Percentiles rank a stretch among this genome's conserved stretches.
These are phyloP conservation scores for Choloepus didactylus DNA, from an alignment of 2,797 vertebrate genomes.

Conservation along the genomic window DNA sequence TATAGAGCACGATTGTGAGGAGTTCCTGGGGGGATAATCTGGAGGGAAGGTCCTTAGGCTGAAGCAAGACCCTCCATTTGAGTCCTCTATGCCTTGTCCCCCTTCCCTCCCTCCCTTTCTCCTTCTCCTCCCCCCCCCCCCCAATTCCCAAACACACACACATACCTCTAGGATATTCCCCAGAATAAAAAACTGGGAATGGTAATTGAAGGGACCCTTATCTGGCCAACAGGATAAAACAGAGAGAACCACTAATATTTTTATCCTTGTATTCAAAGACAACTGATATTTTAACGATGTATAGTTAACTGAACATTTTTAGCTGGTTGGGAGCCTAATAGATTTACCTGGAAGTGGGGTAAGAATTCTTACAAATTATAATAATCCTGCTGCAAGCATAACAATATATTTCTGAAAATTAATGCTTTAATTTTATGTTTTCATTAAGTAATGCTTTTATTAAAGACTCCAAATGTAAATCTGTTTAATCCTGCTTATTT, in stretches of 20 bases:
- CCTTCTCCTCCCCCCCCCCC: not conserved
- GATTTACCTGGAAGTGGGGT: not conserved
- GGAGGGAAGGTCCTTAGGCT: not conserved
- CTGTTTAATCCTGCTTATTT: not conserved
- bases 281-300: not conserved
- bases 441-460: not conserved
- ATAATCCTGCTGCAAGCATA: not conserved
- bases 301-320: not conserved
- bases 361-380: not conserved
- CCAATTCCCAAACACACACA: not conserved
- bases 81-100: too few species aligned
- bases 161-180: not conserved
- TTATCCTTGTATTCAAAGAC: not conserved
- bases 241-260: not conserved
- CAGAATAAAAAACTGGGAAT: not conserved
- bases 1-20: not conserved
- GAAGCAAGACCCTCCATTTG: too few species aligned
- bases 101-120: not conserved
- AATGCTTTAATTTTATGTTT: not conserved
- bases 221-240: too few species aligned
- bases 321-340: not conserved
- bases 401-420: not conserved
- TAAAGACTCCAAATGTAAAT: not conserved
- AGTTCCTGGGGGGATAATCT: too few species aligned
- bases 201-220: not conserved